A percentile compares a stretch with the other conserved stretches of the same genome.
Evolutionary conservation across 2,797 vertebrate species (phyloP).

Genomic region (Ctenopoma multispine): DNA sequence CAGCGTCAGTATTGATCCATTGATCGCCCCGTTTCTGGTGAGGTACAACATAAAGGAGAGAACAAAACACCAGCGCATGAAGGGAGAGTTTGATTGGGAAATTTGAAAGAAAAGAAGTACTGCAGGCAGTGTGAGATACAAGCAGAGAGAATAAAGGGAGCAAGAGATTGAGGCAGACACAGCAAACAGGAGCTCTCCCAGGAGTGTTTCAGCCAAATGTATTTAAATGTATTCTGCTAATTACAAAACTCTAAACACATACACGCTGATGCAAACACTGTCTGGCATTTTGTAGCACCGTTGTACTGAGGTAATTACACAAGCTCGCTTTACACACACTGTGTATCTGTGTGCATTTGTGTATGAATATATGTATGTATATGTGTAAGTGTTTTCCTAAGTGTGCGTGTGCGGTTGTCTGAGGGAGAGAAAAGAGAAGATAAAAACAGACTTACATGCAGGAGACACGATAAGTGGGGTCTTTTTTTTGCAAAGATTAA

Average conservation of each 20-base stretch:
- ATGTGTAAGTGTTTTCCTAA: slow-evolving; percentile 42
- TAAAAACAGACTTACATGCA: slow-evolving; percentile 76
- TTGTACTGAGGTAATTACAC: slow-evolving; percentile 77
- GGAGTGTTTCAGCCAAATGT: slow-evolving; percentile 81
- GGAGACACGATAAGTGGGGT: slow-evolving; percentile 75
- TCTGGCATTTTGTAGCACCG: slow-evolving; percentile 79
- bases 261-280: slow-evolving; percentile 78
- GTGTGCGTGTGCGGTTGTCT: slow-evolving; percentile 47
- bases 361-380: slow-evolving; percentile 24
- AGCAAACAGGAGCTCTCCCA: slow-evolving; percentile 77
- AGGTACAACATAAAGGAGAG: slow-evolving; percentile 60
- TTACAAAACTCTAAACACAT: slow-evolving; percentile 86
- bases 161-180: slow-evolving; percentile 73
- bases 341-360: slow-evolving; percentile 46
- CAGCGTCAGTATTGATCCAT: slow-evolving; percentile 50
- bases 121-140: slow-evolving; percentile 55
- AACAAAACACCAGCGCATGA: slow-evolving; percentile 58
- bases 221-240: slow-evolving; percentile 87
- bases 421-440: slow-evolving; percentile 56
- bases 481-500: slow-evolving; percentile 76
- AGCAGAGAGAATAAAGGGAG: slow-evolving; percentile 69
- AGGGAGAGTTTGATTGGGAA: slow-evolving; percentile 69
- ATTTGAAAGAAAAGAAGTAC: slow-evolving; percentile 63
- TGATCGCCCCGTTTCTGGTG: slow-evolving; percentile 46
- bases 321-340: slow-evolving; percentile 53